A percentile compares a stretch with the other conserved stretches of the same genome.
Conservation (phyloP, 2,797 vertebrate genomes). For the Melanotaenia boesemani region DNA sequence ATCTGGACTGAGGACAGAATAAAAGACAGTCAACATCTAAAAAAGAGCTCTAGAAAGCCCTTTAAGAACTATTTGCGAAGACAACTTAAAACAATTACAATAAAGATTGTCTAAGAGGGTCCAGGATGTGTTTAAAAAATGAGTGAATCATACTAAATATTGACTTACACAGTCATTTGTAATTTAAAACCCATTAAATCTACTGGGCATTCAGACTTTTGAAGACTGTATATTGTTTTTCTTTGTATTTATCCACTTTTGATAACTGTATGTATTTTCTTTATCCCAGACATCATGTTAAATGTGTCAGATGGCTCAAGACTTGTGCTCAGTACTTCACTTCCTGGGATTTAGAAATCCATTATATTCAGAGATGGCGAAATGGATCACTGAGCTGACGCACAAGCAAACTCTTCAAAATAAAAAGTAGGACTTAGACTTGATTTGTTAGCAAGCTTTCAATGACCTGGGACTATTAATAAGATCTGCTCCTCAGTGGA, state of each 20-base stretch:
- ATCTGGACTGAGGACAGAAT: background rate
- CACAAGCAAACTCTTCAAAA: slow-evolving; percentile 24
- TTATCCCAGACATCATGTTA: background rate
- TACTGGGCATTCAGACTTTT: too few relatives aligned
- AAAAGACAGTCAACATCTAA: background rate
- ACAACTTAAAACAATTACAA: background rate
- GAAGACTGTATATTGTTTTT: too few relatives aligned
- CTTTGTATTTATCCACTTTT: too few relatives aligned
- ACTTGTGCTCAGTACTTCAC: background rate
- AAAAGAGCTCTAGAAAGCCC: background rate
- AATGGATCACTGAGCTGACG: background rate
- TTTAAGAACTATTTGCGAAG: background rate
- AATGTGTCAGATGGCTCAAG: background rate
- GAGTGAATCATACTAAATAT: background rate
- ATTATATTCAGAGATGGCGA: background rate
- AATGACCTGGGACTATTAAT: slow-evolving; percentile 63
- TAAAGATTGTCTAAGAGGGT: background rate
- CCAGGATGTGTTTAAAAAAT: background rate
- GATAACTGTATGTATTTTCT: background rate
- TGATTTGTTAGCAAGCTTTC: slow-evolving; percentile 63
- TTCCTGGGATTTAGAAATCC: background rate
- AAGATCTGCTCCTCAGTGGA: slow-evolving; percentile 36
- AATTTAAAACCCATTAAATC: too few relatives aligned
- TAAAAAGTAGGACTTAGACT: slow-evolving; percentile 34
- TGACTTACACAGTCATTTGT: background rate